Evolutionary conservation across 2,113 vertebrate genomes (phyloP).

Genomic region (Osmerus mordax): DNA sequence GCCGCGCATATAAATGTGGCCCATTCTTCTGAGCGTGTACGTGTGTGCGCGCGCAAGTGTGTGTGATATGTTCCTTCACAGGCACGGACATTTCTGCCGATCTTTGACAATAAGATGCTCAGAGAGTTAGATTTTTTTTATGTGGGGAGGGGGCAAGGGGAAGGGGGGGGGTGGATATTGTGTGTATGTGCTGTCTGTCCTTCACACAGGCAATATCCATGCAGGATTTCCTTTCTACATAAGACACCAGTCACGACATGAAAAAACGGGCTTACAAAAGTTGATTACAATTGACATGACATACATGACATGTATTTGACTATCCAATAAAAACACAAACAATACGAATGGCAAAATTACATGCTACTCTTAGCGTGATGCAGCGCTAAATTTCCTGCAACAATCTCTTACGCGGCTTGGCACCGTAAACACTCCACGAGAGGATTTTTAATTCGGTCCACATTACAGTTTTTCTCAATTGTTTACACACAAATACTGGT

Average conservation of each 20-base stretch:
- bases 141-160: background rate
- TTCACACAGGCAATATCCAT: background rate
- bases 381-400: no score
- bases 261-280: background rate
- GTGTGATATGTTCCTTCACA: conserved; percentile 31
- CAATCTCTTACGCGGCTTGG: conserved; percentile 3
- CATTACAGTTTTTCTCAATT: no score
- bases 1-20: conserved; percentile 74
- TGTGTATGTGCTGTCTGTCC: background rate
- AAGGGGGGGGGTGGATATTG: background rate
- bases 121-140: background rate
- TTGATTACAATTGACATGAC: background rate
- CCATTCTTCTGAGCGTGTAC: conserved; percentile 59
- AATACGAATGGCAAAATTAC: conserved; percentile 14
- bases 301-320: no score
- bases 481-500: no score
- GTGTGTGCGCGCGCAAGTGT: conserved; percentile 51
- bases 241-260: background rate
- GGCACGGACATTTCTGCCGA: conserved; percentile 53
- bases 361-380: background rate
- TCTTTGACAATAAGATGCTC: conserved; percentile 1
- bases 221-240: conserved; percentile 5
- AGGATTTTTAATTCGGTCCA: conserved; percentile 35
- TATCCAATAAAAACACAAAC: conserved; percentile 7
- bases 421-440: conserved; percentile 8